A percentile compares a stretch with the other conserved stretches of the same genome.
Evolutionary conservation across 2,888 invertebrate genomes (phyloP).

Genomic region (Helleia helle): DNA sequence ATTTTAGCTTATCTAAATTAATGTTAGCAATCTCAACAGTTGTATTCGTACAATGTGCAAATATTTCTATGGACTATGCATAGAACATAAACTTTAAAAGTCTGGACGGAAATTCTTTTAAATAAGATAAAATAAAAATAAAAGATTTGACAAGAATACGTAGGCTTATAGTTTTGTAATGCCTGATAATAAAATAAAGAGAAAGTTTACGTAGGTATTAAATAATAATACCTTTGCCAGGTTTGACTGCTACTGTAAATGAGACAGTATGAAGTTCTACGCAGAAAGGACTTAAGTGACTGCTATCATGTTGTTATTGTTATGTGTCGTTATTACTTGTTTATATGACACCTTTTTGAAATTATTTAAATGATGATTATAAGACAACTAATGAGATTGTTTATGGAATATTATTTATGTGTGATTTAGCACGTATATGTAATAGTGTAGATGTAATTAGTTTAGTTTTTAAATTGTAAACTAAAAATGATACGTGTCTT

Average conservation of each 20-base stretch:
- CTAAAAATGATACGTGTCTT: constrained; percentile 31
- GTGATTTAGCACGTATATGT: constrained; percentile 62
- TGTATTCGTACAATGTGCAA: background rate
- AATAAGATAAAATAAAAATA: background rate
- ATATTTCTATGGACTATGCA: constrained; percentile 3
- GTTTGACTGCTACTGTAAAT: no score
- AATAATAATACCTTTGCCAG: background rate
- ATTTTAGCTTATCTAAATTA: background rate
- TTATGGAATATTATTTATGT: constrained; percentile 68
- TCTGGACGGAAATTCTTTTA: background rate
- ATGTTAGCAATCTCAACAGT: no score
- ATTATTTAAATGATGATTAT: constrained; percentile 39
- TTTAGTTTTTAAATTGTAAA: constrained; percentile 28
- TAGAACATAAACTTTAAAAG: background rate
- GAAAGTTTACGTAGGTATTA: background rate
- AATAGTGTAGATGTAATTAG: constrained; percentile 53
- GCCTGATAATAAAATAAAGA: background rate
- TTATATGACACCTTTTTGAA: constrained; percentile 49
- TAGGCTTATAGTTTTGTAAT: background rate
- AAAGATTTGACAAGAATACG: constrained; percentile 4
- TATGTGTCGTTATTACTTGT: constrained; percentile 58
- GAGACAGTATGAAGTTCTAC: background rate
- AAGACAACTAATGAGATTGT: constrained; percentile 53
- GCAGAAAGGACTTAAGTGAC: background rate
- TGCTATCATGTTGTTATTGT: constrained; percentile 56